These are phyloP conservation scores for Chloroceryle amazona DNA, from an alignment of 2,797 vertebrate species.

Conservation along the genomic window DNA sequence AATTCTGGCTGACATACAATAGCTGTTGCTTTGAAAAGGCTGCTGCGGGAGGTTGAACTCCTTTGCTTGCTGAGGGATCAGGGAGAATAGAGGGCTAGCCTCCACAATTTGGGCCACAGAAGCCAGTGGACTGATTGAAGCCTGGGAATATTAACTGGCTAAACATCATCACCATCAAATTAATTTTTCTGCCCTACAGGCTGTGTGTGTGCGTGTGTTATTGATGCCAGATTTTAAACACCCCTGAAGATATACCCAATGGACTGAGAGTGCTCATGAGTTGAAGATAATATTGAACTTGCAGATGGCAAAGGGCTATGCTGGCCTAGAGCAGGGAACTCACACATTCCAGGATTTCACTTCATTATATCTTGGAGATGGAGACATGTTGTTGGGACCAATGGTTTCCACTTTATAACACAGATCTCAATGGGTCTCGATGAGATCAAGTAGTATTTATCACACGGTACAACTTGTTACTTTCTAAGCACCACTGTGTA, in stretches of 20 bases:
- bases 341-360: fast-evolving
- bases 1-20: background rate
- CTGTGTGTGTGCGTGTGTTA: fast-evolving
- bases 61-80: background rate
- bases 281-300: background rate
- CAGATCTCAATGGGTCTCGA: background rate
- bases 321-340: background rate
- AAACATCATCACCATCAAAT: background rate
- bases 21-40: background rate
- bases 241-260: background rate
- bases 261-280: background rate
- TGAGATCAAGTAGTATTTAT: background rate
- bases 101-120: background rate
- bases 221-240: background rate
- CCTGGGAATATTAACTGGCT: background rate
- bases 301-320: background rate
- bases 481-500: background rate
- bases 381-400: background rate
- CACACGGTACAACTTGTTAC: background rate
- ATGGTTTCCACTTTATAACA: background rate
- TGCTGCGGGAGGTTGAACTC: fast-evolving
- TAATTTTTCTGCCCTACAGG: background rate
- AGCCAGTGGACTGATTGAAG: background rate
- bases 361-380: background rate
- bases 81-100: background rate